These are phyloP conservation scores for Tachina lurida DNA, from an alignment of 2,888 invertebrate species.

Conservation along the genomic window DNA sequence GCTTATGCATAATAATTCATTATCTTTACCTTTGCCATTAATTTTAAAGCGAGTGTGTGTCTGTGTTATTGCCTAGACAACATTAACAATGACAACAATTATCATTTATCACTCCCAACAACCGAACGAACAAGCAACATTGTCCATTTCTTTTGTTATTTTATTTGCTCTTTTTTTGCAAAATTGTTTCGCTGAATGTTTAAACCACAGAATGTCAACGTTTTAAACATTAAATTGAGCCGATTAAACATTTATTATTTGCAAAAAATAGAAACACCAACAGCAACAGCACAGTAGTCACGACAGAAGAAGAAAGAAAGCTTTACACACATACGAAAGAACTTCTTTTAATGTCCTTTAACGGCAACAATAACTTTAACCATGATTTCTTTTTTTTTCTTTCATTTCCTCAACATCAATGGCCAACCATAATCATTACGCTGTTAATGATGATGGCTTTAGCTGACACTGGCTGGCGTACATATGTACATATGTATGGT, in stretches of 20 bases:
- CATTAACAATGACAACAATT: constrained; percentile 62
- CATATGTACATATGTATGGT: too few species aligned
- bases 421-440: constrained; percentile 28
- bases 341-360: constrained; percentile 56
- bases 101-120: constrained; percentile 67
- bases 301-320: constrained; percentile 23
- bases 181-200: constrained; percentile 4
- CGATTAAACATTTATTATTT: constrained; percentile 65
- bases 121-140: constrained; percentile 19
- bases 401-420: constrained; percentile 14
- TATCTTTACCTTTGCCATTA: not conserved
- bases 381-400: not conserved
- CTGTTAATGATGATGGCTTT: constrained; percentile 36
- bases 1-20: constrained; percentile 28
- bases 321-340: constrained; percentile 30
- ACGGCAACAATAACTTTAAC: constrained; percentile 14
- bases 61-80: constrained; percentile 16
- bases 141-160: constrained; percentile 14
- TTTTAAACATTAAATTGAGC: constrained; percentile 55
- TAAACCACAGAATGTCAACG: constrained; percentile 59
- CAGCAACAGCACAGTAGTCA: constrained; percentile 52
- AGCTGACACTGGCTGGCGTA: constrained; percentile 26
- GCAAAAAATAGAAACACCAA: constrained; percentile 33
- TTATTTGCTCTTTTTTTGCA: constrained; percentile 13
- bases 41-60: not conserved